Conservation (phyloP, 2,113 vertebrate species). For the Ctenodactylus gundi region DNA sequence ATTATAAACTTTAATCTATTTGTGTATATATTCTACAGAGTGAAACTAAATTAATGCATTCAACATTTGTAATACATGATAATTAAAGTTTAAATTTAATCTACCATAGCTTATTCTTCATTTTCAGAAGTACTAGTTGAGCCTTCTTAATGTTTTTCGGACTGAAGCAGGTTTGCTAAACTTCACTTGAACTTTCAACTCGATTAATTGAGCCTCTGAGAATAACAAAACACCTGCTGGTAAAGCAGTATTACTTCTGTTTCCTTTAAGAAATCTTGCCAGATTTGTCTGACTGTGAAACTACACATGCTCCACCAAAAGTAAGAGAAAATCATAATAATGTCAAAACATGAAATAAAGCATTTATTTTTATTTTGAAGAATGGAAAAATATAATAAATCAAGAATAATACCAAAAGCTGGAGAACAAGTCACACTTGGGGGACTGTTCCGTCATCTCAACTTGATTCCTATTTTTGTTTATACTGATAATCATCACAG, state of each 20-base stretch:
- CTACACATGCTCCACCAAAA: constrained; percentile 7
- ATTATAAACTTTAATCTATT: neutral
- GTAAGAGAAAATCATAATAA: neutral
- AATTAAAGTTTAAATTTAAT: constrained; percentile 23
- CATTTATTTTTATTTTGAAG: constrained; percentile 40
- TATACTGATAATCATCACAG: neutral
- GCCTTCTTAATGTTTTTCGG: neutral
- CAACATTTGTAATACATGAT: neutral
- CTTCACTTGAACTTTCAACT: constrained; percentile 54
- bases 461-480: neutral
- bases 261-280: constrained; percentile 45
- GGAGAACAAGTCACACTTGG: neutral
- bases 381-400: constrained; percentile 13
- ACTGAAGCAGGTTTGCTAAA: constrained; percentile 29
- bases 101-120: neutral
- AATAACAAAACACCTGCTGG: constrained; percentile 51
- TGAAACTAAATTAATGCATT: neutral
- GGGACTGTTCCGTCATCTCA: neutral
- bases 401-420: neutral
- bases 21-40: neutral
- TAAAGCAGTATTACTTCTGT: constrained; percentile 18
- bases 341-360: neutral
- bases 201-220: neutral
- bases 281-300: constrained; percentile 17
- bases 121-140: neutral